Base-by-base conservation (phyloP, 2,888 invertebrate species). In the Athetis lepigone region DNA sequence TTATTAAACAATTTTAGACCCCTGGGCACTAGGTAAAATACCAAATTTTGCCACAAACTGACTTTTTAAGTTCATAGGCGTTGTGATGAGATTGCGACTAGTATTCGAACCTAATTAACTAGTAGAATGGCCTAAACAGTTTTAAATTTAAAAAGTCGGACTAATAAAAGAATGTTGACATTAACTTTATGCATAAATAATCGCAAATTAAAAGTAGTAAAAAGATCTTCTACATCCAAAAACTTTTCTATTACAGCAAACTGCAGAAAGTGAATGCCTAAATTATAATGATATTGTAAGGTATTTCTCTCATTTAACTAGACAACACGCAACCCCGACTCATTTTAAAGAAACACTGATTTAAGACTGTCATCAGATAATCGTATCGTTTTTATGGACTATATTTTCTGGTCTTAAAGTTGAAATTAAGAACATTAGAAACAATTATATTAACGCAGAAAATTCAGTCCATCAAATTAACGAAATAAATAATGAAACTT, bases 201-300 rank as follows among this genome's bases (percentile, higher is more conserved):
- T 33, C 4, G 11, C 33, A 33, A 13, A 33, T 11, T 33, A 13
- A 33, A 4, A 13, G 33, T 2, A 29, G 3, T 29, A 29, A 7
- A 29, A 29, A 29, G 8, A 29, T 13, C 52, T 43, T 50, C 45
- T 57, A 67, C 45, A 73, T 42, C 59, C 45, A 33, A 70, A 52
- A 59, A 56, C 19, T 76, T 78, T 80, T 74, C 54, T 65, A 75
- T 80, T 82, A 63, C 75, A 81, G 75, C 79, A 74, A 73, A 57
- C 70, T 47, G 79, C 81, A 64, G 79, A 80, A 77, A 71, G 72
- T 77, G 80, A 80, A 75, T 80, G 79, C 68, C 65, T 80, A 70
- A 77, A 81, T 77, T 80, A 71, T 77, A 79, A 79, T 69, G 81
- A 80, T 70, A 72, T 80, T 72, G 79, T 80, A 75, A 80, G 79